These are phyloP conservation scores for Zophobas morio DNA, from an alignment of 1,140 invertebrate genomes.

Conservation along the genomic window DNA sequence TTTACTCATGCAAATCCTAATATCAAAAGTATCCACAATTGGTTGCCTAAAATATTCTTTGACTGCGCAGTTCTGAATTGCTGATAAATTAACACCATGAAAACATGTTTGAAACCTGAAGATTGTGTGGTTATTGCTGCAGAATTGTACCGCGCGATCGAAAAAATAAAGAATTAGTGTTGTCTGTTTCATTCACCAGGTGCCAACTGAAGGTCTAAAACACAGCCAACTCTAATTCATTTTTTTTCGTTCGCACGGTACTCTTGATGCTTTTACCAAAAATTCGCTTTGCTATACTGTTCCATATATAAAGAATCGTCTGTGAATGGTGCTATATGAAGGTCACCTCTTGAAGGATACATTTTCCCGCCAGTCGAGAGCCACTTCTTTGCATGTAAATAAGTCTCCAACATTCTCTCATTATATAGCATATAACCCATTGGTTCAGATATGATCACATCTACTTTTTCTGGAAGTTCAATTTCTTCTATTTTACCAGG, in stretches of 20 bases:
- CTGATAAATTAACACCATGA: constrained; percentile 96
- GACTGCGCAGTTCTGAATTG: constrained; percentile 90
- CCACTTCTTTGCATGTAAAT: constrained; percentile 99
- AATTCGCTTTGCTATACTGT: constrained; percentile 98
- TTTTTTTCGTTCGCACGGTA: too few relatives aligned
- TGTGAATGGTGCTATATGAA: constrained; percentile 98
- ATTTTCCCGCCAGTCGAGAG: constrained; percentile 92
- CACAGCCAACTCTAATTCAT: too few relatives aligned
- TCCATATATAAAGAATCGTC: constrained; percentile 99
- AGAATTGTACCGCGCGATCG: too few relatives aligned
- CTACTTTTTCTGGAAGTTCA: constrained; percentile 93
- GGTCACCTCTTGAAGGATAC: constrained; percentile 96
- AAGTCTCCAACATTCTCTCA: constrained; percentile 99
- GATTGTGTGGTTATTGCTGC: too few relatives aligned
- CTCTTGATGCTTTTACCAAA: constrained; percentile 79
- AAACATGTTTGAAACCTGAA: constrained; percentile 93
- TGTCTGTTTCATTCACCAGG: too few relatives aligned
- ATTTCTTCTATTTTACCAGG: constrained; percentile 99
- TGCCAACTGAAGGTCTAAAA: too few relatives aligned
- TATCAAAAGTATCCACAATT: constrained; percentile 99
- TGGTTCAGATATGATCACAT: constrained; percentile 98
- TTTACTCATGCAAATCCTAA: constrained; percentile 97
- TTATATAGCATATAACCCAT: constrained; percentile 99
- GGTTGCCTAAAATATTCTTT: constrained; percentile 99
- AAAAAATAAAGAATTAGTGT: too few relatives aligned